Conservation (phyloP, 2,888 invertebrate species). For the Drosophila greeni region DNA sequence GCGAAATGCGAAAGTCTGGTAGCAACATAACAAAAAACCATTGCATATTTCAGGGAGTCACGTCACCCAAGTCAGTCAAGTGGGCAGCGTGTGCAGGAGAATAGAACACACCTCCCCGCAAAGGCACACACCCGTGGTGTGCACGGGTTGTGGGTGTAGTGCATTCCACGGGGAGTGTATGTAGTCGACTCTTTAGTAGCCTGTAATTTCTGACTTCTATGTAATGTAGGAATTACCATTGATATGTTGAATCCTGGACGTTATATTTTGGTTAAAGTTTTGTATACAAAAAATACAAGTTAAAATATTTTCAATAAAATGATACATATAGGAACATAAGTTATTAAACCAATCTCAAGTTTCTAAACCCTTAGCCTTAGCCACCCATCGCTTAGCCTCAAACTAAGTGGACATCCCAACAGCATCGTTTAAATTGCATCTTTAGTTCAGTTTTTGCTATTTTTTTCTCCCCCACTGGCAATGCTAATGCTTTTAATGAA, state of each 20-base stretch:
- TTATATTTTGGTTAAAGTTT: too few relatives aligned
- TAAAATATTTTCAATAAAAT: background rate
- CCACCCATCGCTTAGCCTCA: background rate
- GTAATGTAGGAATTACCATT: too few relatives aligned
- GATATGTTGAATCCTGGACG: too few relatives aligned
- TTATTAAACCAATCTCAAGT: background rate
- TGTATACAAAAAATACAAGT: too few relatives aligned
- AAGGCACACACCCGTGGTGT: background rate
- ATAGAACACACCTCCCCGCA: slow-evolving; percentile 7
- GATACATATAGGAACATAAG: background rate
- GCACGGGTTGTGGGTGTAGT: background rate
- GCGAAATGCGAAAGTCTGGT: slow-evolving; percentile 57
- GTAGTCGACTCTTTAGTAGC: background rate
- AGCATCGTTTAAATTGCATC: slow-evolving; percentile 63
- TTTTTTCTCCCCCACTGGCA: slow-evolving; percentile 36
- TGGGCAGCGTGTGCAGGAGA: slow-evolving; percentile 50
- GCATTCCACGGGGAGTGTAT: background rate
- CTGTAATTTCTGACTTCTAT: background rate
- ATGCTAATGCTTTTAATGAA: slow-evolving; percentile 66
- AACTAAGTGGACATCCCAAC: slow-evolving; percentile 18
- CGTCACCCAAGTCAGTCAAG: slow-evolving; percentile 51
- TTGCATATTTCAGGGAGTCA: slow-evolving; percentile 63
- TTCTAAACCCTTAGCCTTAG: background rate
- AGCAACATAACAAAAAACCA: slow-evolving; percentile 53
- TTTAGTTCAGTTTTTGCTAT: slow-evolving; percentile 50